Conservation (phyloP, 2,113 vertebrate genomes). For the Trinectes maculatus region DNA sequence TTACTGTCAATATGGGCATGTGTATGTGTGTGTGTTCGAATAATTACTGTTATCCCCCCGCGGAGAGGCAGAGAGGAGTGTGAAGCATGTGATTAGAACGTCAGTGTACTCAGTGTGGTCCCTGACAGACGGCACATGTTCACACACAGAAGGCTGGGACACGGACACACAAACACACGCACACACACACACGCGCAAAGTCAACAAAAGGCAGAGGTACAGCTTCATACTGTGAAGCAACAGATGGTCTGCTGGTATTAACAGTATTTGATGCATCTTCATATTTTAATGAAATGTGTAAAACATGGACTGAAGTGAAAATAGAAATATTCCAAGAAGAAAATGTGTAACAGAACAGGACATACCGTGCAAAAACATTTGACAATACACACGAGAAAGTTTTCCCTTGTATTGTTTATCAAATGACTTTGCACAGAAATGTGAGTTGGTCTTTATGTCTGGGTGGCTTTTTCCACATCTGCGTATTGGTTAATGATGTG, state of each 20-base stretch:
- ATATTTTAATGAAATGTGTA: not conserved
- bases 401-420: conserved; percentile 31
- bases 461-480: conserved; percentile 35
- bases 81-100: conserved; percentile 78
- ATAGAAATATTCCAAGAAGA: too few species aligned
- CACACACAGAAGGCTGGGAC: conserved; percentile 30
- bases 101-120: conserved; percentile 68
- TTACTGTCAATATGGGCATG: conserved; percentile 81
- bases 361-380: not conserved
- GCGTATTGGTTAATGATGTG: conserved; percentile 58
- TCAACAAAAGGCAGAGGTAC: conserved; percentile 3
- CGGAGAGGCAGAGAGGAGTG: conserved; percentile 64
- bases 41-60: conserved; percentile 79
- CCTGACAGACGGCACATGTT: conserved; percentile 66
- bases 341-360: too few species aligned
- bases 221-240: conserved; percentile 31
- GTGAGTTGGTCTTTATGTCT: conserved; percentile 7
- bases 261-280: conserved; percentile 6
- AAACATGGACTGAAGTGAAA: conserved; percentile 6
- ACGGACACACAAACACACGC: conserved; percentile 13
- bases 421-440: conserved; percentile 26
- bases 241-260: conserved; percentile 33
- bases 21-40: conserved; percentile 63
- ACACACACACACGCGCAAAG: conserved; percentile 24
- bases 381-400: not conserved